phyloP scores from a whole-genome alignment of 2,113 vertebrate genomes.

The Crotalus helleri region DNA sequence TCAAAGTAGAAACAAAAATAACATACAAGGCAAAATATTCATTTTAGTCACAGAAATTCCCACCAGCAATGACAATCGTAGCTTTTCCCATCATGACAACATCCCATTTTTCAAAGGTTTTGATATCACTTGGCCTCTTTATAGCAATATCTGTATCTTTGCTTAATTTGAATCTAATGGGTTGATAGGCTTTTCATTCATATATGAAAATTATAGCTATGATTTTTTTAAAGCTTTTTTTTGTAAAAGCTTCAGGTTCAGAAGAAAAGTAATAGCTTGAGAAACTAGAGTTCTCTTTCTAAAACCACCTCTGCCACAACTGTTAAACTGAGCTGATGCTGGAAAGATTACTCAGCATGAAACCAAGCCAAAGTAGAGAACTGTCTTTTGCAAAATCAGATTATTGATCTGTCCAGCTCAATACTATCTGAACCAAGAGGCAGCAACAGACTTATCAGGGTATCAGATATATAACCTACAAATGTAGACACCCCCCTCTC shows the following conservation, averaged over 20 bases:
- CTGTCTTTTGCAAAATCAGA: background rate
- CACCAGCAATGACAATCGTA: background rate
- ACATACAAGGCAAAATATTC: slow-evolving; percentile 16
- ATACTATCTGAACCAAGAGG: background rate
- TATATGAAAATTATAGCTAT: slow-evolving; percentile 36
- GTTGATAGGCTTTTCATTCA: slow-evolving; percentile 40
- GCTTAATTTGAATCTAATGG: slow-evolving; percentile 50
- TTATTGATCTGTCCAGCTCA: background rate
- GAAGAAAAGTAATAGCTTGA: background rate
- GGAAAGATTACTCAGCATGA: background rate
- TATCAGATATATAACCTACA: background rate
- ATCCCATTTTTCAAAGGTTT: slow-evolving; percentile 38
- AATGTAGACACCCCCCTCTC: background rate
- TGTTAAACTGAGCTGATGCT: background rate
- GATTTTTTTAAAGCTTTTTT: slow-evolving; percentile 16
- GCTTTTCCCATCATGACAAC: background rate
- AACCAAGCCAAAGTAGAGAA: background rate
- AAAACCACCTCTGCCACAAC: background rate
- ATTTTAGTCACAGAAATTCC: slow-evolving; percentile 26
- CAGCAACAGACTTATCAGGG: background rate
- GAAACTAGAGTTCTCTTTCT: background rate
- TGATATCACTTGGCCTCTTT: slow-evolving; percentile 24
- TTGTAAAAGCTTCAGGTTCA: background rate
- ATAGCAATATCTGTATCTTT: slow-evolving; percentile 41
- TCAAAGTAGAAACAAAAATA: background rate